A percentile compares a stretch with the other conserved stretches of the same genome.
Evolutionary conservation across 1,140 invertebrate genomes (phyloP).

Genomic region (Drosophila miranda): DNA sequence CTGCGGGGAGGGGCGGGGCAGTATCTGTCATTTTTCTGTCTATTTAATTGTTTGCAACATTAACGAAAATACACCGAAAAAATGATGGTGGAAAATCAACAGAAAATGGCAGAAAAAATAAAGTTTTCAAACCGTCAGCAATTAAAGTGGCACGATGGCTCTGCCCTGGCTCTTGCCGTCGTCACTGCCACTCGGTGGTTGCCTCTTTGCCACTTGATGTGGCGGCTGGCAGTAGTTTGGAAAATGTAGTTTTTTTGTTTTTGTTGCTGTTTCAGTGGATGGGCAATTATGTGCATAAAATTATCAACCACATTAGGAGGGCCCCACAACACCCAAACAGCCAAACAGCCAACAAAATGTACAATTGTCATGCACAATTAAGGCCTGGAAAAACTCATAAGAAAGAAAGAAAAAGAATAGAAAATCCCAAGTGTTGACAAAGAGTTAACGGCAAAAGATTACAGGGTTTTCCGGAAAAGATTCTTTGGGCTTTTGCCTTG

Average conservation of each 20-base stretch:
- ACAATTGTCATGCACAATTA: conserved; percentile 76
- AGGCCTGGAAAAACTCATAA: conserved; percentile 52
- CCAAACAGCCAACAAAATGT: conserved; percentile 28
- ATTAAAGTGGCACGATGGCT: conserved; percentile 66
- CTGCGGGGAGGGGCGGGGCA: conserved; percentile 10
- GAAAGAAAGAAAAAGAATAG: conserved; percentile 1
- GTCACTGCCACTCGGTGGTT: not conserved
- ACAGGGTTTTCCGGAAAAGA: conserved; percentile 15
- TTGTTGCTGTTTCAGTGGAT: conserved; percentile 22
- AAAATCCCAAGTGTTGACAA: conserved; percentile 53
- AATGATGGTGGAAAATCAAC: conserved; percentile 37
- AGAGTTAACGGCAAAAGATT: conserved; percentile 39
- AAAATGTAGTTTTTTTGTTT: conserved; percentile 33
- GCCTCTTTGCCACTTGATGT: conserved; percentile 21
- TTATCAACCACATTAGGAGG: conserved; percentile 51
- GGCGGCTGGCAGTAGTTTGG: conserved; percentile 46
- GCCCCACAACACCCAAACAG: conserved; percentile 4
- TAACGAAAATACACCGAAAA: conserved; percentile 39
- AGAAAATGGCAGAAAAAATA: conserved; percentile 56
- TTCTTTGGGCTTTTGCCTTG: conserved; percentile 9
- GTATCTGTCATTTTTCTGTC: conserved; percentile 47
- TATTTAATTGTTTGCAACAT: conserved; percentile 72
- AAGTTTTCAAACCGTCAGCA: conserved; percentile 70
- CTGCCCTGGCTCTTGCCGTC: not conserved
- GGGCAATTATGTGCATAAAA: conserved; percentile 75